These are phyloP conservation scores for Rhodinocichla rosea DNA, from an alignment of 2,113 vertebrate genomes.

Conservation along the genomic window DNA sequence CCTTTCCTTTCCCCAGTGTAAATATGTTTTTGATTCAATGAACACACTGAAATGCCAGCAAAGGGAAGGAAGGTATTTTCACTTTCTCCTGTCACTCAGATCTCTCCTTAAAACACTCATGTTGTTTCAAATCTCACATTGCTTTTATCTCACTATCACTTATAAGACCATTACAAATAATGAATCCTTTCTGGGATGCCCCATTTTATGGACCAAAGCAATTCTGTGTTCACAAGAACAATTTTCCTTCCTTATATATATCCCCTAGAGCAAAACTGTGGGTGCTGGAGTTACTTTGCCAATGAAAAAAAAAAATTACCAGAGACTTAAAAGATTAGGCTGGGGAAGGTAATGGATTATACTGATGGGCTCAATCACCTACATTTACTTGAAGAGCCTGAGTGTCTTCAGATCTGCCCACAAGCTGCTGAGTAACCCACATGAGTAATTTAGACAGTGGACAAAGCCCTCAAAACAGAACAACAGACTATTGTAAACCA, in stretches of 20 bases:
- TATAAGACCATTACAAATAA: conserved; percentile 40
- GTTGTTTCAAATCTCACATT: conserved; percentile 1
- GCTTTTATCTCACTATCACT: conserved; percentile 23
- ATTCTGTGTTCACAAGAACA: conserved; percentile 9
- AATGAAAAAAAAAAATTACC: conserved; percentile 17
- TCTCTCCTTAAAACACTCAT: neutral
- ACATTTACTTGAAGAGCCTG: neutral
- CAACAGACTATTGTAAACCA: neutral
- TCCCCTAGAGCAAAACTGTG: conserved; percentile 26
- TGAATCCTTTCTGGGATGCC: conserved; percentile 40
- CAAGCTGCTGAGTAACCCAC: neutral
- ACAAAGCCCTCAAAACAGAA: neutral
- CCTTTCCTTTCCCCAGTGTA: fast-evolving
- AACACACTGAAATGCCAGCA: neutral
- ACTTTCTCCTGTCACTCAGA: neutral
- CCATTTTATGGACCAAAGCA: conserved; percentile 32
- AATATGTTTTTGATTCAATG: neutral
- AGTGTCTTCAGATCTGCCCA: neutral
- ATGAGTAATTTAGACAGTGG: neutral
- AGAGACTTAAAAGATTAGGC: conserved; percentile 15
- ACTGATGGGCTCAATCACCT: neutral
- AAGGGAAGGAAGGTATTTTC: neutral
- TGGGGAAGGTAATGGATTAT: neutral
- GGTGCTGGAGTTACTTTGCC: neutral
- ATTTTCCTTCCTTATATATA: conserved; percentile 29